Evolutionary conservation across 2,797 vertebrate genomes (phyloP).

Genomic region (Rhinophrynus dorsalis): DNA sequence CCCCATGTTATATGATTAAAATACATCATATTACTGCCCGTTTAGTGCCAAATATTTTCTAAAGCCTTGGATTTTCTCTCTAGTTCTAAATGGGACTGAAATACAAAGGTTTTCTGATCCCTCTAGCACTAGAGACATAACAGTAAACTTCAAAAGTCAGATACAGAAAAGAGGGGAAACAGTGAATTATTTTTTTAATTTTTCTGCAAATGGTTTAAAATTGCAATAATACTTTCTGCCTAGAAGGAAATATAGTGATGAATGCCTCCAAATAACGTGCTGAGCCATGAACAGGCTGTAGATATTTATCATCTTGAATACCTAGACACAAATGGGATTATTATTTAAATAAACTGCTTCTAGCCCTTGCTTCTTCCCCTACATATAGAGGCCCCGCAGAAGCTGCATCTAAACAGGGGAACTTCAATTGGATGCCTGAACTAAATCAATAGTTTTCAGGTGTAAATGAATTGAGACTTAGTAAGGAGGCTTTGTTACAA

Average conservation of each 20-base stretch:
- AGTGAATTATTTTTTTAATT: constrained; percentile 22
- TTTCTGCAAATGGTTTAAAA: constrained; percentile 53
- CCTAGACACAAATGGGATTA: constrained; percentile 58
- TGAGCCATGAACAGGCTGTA: constrained; percentile 58
- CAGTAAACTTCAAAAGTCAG: too few species aligned
- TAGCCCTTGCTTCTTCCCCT: constrained; percentile 46
- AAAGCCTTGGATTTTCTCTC: too few species aligned
- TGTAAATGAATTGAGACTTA: constrained; percentile 44
- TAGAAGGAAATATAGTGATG: constrained; percentile 58
- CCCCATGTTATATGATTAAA: too few species aligned
- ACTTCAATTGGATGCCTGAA: constrained; percentile 49
- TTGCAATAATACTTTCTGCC: constrained; percentile 57
- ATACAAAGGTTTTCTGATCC: too few species aligned
- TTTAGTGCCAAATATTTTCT: too few species aligned
- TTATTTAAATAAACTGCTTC: constrained; percentile 64
- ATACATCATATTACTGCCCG: too few species aligned
- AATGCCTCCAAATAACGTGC: constrained; percentile 61
- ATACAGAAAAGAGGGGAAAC: background rate
- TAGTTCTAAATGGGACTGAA: too few species aligned
- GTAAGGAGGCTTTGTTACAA: background rate
- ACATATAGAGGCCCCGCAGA: constrained; percentile 35
- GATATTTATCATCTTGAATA: constrained; percentile 65
- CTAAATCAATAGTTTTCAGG: constrained; percentile 48
- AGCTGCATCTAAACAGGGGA: constrained; percentile 46
- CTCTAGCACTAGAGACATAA: too few species aligned